Percentiles rank a stretch among this genome's conserved stretches.
These are phyloP conservation scores for Danaus melanippus DNA, from an alignment of 1,140 invertebrate species.

Conservation along the genomic window DNA sequence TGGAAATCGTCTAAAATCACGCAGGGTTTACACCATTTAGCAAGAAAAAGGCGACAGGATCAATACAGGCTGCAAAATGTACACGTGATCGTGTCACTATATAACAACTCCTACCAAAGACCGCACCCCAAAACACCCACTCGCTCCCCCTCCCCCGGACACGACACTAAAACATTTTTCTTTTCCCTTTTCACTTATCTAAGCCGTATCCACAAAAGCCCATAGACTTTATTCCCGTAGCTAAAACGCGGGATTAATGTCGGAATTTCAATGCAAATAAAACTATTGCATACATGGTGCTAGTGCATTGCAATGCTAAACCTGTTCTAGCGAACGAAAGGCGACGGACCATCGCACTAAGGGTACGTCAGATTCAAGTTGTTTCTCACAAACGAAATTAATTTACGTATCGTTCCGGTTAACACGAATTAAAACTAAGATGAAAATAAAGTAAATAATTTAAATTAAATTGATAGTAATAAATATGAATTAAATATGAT, in stretches of 20 bases:
- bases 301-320: constrained; percentile 39
- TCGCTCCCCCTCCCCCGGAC: constrained; percentile 43
- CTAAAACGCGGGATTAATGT: not conserved
- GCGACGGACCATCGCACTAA: constrained; percentile 22
- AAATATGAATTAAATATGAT: no score
- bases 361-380: no score
- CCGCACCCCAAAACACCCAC: constrained; percentile 63
- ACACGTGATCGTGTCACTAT: constrained; percentile 70
- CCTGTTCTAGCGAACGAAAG: constrained; percentile 49
- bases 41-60: constrained; percentile 69
- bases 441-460: no score
- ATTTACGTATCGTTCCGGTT: no score
- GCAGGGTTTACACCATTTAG: constrained; percentile 47
- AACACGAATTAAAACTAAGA: no score
- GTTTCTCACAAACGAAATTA: no score
- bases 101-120: constrained; percentile 61
- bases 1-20: constrained; percentile 39
- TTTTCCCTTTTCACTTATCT: constrained; percentile 28
- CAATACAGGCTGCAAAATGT: constrained; percentile 70
- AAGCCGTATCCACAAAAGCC: constrained; percentile 4
- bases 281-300: constrained; percentile 18
- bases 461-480: no score
- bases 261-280: not conserved
- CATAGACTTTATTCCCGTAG: not conserved
- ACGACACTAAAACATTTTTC: constrained; percentile 60